Evolutionary conservation across 2,113 vertebrate species (phyloP).

Genomic region (Perca flavescens): DNA sequence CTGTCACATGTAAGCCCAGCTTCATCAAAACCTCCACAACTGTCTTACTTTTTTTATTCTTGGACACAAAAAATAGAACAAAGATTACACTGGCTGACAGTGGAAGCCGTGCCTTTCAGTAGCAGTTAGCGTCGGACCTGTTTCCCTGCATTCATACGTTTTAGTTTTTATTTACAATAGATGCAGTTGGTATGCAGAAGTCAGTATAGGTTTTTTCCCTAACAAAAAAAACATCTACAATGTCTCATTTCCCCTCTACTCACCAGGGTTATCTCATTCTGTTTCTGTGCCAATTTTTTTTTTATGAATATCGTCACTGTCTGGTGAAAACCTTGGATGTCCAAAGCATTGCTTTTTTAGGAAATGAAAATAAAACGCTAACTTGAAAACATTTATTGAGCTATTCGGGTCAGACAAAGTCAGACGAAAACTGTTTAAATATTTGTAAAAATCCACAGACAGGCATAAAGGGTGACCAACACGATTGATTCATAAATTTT

Average conservation of each 20-base stretch:
- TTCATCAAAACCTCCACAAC: background rate
- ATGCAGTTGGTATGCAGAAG: background rate
- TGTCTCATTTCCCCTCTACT: background rate
- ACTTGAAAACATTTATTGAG: too few relatives aligned
- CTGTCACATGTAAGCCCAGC: background rate
- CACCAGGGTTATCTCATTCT: background rate
- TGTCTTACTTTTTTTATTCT: too few relatives aligned
- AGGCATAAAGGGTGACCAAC: too few relatives aligned
- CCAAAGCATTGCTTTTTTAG: too few relatives aligned
- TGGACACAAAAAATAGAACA: background rate
- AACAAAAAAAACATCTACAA: background rate
- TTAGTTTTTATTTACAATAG: background rate
- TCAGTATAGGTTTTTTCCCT: too few relatives aligned
- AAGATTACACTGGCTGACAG: background rate
- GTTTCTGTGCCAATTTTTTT: background rate
- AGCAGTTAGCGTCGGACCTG: background rate
- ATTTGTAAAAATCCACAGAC: too few relatives aligned
- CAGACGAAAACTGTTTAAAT: too few relatives aligned
- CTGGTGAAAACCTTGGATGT: too few relatives aligned
- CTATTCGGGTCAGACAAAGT: too few relatives aligned
- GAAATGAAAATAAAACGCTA: too few relatives aligned
- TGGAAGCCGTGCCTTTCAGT: background rate
- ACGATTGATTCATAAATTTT: too few relatives aligned
- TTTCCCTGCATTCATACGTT: background rate
- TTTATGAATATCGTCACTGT: background rate